Conservation (phyloP, 1,140 invertebrate genomes). For the Homalodisca vitripennis region DNA sequence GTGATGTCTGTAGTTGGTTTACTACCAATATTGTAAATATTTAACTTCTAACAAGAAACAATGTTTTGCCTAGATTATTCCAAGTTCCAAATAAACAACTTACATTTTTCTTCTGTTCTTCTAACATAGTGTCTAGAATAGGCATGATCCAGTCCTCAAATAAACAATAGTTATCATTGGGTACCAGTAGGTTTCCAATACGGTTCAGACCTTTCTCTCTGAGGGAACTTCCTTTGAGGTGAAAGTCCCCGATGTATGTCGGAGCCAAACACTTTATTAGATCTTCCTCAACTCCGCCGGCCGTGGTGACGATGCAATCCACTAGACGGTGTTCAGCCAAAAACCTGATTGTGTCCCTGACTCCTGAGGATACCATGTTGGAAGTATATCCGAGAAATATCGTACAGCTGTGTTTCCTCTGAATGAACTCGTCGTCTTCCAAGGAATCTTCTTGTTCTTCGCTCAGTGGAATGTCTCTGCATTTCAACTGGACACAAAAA, state of each 20-base stretch:
- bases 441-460: constrained; percentile 63
- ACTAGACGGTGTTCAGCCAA: constrained; percentile 89
- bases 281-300: constrained; percentile 98
- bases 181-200: constrained; percentile 96
- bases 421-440: constrained; percentile 78
- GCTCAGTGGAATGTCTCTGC: constrained; percentile 61
- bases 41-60: too few relatives aligned
- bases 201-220: constrained; percentile 91
- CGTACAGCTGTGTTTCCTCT: constrained; percentile 80
- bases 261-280: constrained; percentile 97
- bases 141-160: constrained; percentile 99
- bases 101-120: constrained; percentile 78
- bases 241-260: constrained; percentile 91
- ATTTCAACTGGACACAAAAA: constrained; percentile 49
- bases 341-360: constrained; percentile 89
- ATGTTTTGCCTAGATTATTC: too few relatives aligned
- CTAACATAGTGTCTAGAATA: constrained; percentile 86
- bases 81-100: constrained; percentile 25
- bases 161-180: constrained; percentile 97
- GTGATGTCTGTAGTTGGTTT: too few relatives aligned
- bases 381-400: constrained; percentile 98
- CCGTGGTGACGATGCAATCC: constrained; percentile 96
- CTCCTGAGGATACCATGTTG: constrained; percentile 94
- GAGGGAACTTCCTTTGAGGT: constrained; percentile 73
- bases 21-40: too few relatives aligned